Evolutionary conservation across 2,888 invertebrate species (phyloP), one percentile per base, ranked within the genome.

Genomic region (Prenolepis imparis): DNA sequence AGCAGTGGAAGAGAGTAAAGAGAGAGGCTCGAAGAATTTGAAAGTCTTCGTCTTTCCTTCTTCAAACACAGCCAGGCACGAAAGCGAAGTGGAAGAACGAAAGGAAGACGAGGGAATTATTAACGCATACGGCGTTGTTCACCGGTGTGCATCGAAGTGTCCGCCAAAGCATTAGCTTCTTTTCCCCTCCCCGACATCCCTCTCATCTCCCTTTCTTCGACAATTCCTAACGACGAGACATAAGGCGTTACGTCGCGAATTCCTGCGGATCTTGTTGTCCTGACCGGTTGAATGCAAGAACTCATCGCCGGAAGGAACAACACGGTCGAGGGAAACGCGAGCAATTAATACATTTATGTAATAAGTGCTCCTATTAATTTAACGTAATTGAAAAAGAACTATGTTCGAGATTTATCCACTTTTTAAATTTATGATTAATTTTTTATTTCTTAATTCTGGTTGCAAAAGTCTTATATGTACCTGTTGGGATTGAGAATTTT

Each of bases 121-220:
- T 87, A 90, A 87, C 89, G 87, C 87, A 82, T 39, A 75, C 83
- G 74, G 88, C 67, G 78, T 77, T 66, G 89, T 74, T 90, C 92
- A 91, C 68, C 91, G 90, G 80, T 92, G 92, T 91, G 91, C 92
- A 92, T 91, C 91, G 78, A 90, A 84, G 83, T 90, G 84, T 90
- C 81, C 74, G 72, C 55, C 63, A 75, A 88, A 80, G 84, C 78
- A 83, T 74, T 63, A 84, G 68, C 83, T 59, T 41, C 78, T 81
- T 80, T 81, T 66, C 68, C 77, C 39, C 80, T 28, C 32, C 32
- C 77, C 70, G 44, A 55, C 32, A 59, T 67, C 77, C 72, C 80
- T 83, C 80, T 57, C 48, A 68, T 24, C 61, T 57, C 64, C 15
- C 44, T 77, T 82, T 72, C 66, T 41, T 21, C 57, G 11, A 21